phyloP scores from a whole-genome alignment of 2,888 invertebrate genomes.

The Heteromurus nitidus region DNA sequence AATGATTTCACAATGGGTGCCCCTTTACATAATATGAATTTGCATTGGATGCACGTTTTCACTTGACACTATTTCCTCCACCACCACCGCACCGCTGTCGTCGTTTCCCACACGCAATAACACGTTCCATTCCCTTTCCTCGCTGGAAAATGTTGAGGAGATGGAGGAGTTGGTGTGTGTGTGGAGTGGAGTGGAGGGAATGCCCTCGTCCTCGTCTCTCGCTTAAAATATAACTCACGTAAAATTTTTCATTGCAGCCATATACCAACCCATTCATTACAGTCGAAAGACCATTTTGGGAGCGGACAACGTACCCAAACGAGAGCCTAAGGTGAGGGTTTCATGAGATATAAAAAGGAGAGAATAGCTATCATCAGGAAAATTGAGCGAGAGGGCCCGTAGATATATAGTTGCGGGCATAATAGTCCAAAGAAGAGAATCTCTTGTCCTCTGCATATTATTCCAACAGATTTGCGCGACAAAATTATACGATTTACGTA shows the following conservation, averaged over 20 bases:
- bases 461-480: conserved; percentile 9
- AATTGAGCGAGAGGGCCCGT: too few relatives aligned
- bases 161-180: background rate
- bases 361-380: conserved; percentile 18
- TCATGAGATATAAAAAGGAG: conserved; percentile 21
- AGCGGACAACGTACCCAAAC: conserved; percentile 58
- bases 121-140: background rate
- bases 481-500: conserved; percentile 29
- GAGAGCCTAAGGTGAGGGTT: conserved; percentile 57
- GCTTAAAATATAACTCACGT: conserved; percentile 11
- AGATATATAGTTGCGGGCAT: conserved; percentile 10
- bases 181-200: background rate
- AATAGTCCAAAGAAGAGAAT: conserved; percentile 16
- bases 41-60: background rate
- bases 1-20: background rate
- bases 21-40: background rate
- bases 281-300: conserved; percentile 71
- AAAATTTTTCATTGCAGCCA: conserved; percentile 62
- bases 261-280: conserved; percentile 72
- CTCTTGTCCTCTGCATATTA: conserved; percentile 20
- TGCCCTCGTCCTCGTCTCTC: background rate
- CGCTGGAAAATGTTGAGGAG: background rate
- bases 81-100: too few relatives aligned
- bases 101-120: background rate
- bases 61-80: background rate